These are phyloP conservation scores for Esperia sulphurella DNA, from an alignment of 2,888 invertebrate genomes.

Conservation along the genomic window DNA sequence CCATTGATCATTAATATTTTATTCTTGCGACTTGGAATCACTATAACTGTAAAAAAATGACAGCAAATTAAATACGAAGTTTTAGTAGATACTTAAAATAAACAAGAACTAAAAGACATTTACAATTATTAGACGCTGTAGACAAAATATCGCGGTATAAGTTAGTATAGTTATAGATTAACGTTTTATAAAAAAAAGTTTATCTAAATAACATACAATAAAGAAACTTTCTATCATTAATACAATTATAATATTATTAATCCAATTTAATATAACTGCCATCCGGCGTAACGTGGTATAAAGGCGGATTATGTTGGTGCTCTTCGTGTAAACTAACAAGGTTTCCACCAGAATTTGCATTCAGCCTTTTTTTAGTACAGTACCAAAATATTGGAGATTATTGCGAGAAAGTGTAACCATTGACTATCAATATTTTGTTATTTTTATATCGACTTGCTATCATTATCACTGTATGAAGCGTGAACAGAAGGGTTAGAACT, in stretches of 20 bases:
- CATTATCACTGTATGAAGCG: conserved; percentile 31
- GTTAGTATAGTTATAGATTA: no score
- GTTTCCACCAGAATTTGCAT: conserved; percentile 23
- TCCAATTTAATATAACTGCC: conserved; percentile 24
- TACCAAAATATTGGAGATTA: conserved; percentile 44
- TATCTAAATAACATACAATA: not conserved
- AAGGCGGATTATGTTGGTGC: conserved; percentile 39
- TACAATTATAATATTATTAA: not conserved
- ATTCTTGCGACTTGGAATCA: conserved; percentile 37
- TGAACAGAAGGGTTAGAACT: no score
- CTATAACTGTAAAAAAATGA: conserved; percentile 26
- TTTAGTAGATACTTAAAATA: no score
- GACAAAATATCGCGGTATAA: no score
- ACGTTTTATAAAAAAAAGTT: no score
- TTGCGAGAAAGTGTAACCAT: conserved; percentile 45
- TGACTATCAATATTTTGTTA: conserved; percentile 39
- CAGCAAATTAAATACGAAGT: not conserved
- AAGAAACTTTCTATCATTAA: not conserved
- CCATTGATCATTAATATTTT: conserved; percentile 43
- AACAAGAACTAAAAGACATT: no score
- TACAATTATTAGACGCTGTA: no score
- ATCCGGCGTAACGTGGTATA: conserved; percentile 26
- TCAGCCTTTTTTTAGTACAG: conserved; percentile 41
- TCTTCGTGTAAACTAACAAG: conserved; percentile 25
- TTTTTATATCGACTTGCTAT: conserved; percentile 40